Percentiles rank a stretch among this genome's conserved stretches.
These are phyloP conservation scores for Halcyon leucocephala DNA, from an alignment of 2,797 vertebrate species.

Conservation along the genomic window DNA sequence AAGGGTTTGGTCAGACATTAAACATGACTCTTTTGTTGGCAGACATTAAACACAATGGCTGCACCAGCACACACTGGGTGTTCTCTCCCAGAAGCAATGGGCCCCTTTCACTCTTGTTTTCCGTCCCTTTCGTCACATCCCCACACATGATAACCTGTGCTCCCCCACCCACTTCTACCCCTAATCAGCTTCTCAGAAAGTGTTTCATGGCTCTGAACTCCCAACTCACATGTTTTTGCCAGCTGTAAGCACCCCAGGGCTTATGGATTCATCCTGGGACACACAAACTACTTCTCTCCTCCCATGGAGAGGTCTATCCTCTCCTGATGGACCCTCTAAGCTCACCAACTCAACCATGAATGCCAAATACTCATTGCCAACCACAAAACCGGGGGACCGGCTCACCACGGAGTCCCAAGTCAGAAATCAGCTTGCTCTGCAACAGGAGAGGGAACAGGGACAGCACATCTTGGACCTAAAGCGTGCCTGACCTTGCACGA, in stretches of 20 bases:
- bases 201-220: background rate
- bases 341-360: background rate
- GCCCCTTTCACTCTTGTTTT: slow-evolving; percentile 42
- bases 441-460: background rate
- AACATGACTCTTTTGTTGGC: background rate
- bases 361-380: background rate
- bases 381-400: background rate
- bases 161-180: slow-evolving; percentile 26
- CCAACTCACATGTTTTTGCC: background rate
- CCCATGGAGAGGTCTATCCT: background rate
- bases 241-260: background rate
- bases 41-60: background rate
- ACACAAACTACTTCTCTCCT: background rate
- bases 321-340: background rate
- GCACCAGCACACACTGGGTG: background rate
- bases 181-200: slow-evolving; percentile 31
- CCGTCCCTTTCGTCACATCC: slow-evolving; percentile 6
- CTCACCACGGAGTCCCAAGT: background rate
- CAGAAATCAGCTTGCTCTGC: background rate
- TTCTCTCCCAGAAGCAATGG: background rate
- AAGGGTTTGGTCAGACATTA: background rate
- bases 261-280: background rate
- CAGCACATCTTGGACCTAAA: background rate
- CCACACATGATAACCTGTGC: background rate
- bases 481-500: accelerated